Base-by-base conservation (phyloP, 2,888 invertebrate genomes). In the Osedax fenrisi region DNA sequence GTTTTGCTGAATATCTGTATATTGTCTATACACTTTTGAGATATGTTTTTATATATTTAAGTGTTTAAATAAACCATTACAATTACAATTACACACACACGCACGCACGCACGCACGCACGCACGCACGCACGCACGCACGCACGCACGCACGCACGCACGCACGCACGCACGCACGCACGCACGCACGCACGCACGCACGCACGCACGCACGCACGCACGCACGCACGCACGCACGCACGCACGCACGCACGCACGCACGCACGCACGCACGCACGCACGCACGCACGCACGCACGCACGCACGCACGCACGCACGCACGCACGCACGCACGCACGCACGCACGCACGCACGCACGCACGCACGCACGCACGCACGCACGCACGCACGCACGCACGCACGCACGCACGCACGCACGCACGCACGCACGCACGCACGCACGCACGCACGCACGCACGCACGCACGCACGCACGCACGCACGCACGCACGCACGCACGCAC, bases 301-400 rank as follows among this genome's bases (percentile, higher is more conserved):
- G 93, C 93, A 82, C 89, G 94, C 79, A 94, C 94, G 0, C 94
- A 94, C 84, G 94, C 94, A 94, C 94, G 0, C 94, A 94, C 85
- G 90, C 94, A 88, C 88, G 27, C 67, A 27, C 75, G 94, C 25
- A 75, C 75, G 76, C 76, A 76, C 76, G 75, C 76, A 69, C 69
- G 69, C 69, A 69, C 69, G 94, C 83, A 26, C 69, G 22, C 69
- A 26, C 69, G n/a, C 71, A 22, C 67, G 67, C 27, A 71, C 27
- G 67, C 67, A 68, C 27, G 26, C 26, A 70, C 27, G 27, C 73
- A 69, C 27, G 27, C 73, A 73, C 27, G 27, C 73, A 73, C 73
- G 27, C 73, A 73, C 64, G 62, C 67, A 73, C 64, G 73, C 25
- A 68, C 26, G 67, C 94, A 94, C 85, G 93, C 93, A 82, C 89